A percentile compares a stretch with the other conserved stretches of the same genome.
Evolutionary conservation across 2,113 vertebrate genomes (phyloP).

Genomic region (Tupaia tana): DNA sequence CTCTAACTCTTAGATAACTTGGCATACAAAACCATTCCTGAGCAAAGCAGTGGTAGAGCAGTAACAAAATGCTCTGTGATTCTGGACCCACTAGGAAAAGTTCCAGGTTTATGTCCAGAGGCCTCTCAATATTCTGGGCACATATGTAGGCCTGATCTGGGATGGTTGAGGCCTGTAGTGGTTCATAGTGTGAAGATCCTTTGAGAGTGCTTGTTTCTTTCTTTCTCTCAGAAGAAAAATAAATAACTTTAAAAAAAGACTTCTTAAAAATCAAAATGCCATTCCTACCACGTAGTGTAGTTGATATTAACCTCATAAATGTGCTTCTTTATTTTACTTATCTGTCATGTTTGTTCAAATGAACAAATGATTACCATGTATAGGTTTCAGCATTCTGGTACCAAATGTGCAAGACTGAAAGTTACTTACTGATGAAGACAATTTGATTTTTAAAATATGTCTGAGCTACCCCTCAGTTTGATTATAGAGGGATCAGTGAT

Average conservation of each 20-base stretch:
- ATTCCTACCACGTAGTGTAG: not conserved
- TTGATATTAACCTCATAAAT: not conserved
- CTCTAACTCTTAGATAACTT: not conserved
- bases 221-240: too few relatives aligned
- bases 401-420: not conserved
- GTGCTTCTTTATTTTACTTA: not conserved
- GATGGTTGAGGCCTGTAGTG: too few relatives aligned
- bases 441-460: not conserved
- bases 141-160: too few relatives aligned
- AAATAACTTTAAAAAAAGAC: too few relatives aligned
- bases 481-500: not conserved
- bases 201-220: too few relatives aligned
- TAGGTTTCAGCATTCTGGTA: not conserved
- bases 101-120: too few relatives aligned
- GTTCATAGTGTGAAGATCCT: too few relatives aligned
- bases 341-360: not conserved
- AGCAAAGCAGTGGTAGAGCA: too few relatives aligned
- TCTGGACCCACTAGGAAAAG: too few relatives aligned
- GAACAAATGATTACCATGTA: not conserved
- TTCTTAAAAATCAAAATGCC: too few relatives aligned
- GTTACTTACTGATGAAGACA: not conserved
- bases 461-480: not conserved
- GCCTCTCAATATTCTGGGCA: too few relatives aligned
- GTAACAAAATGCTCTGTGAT: too few relatives aligned
- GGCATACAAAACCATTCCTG: not conserved